Evolutionary conservation across 2,113 vertebrate genomes (phyloP).

Genomic region (Lamprologus sp.): DNA sequence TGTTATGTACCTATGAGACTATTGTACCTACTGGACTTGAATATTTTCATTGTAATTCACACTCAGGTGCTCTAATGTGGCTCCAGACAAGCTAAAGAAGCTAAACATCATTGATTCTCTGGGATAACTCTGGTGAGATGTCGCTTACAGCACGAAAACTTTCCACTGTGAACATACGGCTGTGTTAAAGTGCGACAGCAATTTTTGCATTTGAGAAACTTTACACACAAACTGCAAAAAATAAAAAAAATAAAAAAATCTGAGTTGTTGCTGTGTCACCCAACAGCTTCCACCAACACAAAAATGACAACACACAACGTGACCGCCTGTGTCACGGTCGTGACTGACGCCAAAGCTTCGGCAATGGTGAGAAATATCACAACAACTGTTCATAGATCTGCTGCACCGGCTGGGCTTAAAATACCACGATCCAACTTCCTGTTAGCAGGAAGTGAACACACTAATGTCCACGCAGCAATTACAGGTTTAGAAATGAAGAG

Average conservation of each 20-base stretch:
- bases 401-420: background rate
- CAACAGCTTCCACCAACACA: background rate
- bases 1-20: background rate
- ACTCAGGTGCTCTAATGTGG: background rate
- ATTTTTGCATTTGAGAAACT: background rate
- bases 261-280: background rate
- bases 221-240: background rate
- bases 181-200: background rate
- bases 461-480: background rate
- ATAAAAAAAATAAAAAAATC: background rate
- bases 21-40: background rate
- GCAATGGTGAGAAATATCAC: background rate
- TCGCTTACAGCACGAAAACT: background rate
- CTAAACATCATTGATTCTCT: background rate
- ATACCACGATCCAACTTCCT: background rate
- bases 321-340: background rate
- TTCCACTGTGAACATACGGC: background rate
- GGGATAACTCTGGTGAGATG: background rate
- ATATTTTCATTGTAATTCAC: background rate
- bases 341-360: background rate
- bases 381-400: background rate
- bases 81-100: background rate
- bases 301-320: background rate
- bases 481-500: background rate
- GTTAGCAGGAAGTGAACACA: background rate